Percentiles rank a stretch among this genome's conserved stretches.
Evolutionary conservation across 2,797 vertebrate species (phyloP).

Genomic region (Nothura maculosa): DNA sequence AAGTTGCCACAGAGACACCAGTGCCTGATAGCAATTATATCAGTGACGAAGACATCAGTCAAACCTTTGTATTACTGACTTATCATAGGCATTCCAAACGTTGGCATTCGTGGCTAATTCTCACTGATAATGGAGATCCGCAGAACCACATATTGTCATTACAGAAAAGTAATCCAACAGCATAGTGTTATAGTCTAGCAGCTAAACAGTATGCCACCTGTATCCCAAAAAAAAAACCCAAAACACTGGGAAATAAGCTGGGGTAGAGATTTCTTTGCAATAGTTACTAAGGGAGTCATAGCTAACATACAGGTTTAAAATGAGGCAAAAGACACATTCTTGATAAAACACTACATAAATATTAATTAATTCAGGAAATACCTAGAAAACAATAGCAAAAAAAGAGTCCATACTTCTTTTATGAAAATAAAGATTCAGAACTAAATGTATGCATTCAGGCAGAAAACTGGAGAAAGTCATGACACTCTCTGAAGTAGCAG

Average conservation of each 20-base stretch:
- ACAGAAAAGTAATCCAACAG: background rate
- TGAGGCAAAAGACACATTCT: background rate
- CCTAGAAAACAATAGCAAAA: background rate
- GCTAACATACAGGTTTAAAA: background rate
- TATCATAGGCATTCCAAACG: fast-evolving
- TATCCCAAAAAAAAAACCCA: background rate
- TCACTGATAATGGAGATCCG: background rate
- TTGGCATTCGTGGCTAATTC: background rate
- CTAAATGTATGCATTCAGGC: background rate
- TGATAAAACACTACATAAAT: background rate
- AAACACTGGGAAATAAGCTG: background rate
- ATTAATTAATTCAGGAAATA: background rate
- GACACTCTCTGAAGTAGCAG: background rate
- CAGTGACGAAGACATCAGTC: background rate
- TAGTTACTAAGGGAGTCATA: background rate
- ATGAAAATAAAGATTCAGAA: background rate
- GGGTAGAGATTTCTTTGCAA: background rate
- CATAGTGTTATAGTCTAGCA: background rate
- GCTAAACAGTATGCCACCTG: fast-evolving
- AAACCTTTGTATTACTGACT: background rate
- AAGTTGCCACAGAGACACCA: background rate
- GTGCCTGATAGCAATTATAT: background rate
- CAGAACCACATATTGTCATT: background rate
- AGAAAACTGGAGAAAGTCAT: background rate
- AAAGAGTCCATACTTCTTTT: background rate